Conservation (phyloP, 2,888 invertebrate species). For the Elaeidobius kamerunicus region DNA sequence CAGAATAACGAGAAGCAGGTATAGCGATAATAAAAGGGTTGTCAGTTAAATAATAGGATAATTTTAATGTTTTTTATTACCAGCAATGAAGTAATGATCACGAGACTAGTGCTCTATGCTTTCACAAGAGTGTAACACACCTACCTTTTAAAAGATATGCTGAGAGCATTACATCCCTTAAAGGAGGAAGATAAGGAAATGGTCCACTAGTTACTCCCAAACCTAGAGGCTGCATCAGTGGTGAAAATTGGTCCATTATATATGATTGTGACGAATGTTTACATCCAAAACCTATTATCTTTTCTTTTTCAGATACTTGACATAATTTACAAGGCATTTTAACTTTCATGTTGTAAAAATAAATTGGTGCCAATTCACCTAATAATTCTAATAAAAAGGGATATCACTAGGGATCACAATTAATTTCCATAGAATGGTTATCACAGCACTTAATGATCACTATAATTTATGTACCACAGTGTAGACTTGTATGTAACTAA, state of each 20-base stretch:
- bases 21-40: too few species aligned
- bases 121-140: conserved; percentile 20
- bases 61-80: too few species aligned
- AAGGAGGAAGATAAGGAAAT: conserved; percentile 54
- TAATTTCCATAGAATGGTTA: conserved; percentile 29
- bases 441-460: conserved; percentile 38
- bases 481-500: not conserved
- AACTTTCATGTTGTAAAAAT: conserved; percentile 40
- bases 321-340: conserved; percentile 49
- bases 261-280: conserved; percentile 44
- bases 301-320: conserved; percentile 44
- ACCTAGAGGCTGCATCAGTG: conserved; percentile 39
- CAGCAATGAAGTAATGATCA: not conserved
- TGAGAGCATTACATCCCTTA: conserved; percentile 63
- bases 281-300: conserved; percentile 42
- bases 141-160: conserved; percentile 65
- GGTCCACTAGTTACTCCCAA: conserved; percentile 50
- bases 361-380: conserved; percentile 10
- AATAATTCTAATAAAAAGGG: conserved; percentile 12
- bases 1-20: too few species aligned
- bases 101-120: not conserved
- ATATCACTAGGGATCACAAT: conserved; percentile 39
- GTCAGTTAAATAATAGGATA: too few species aligned
- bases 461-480: conserved; percentile 12
- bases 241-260: conserved; percentile 39